Evolutionary conservation across 2,888 invertebrate genomes (phyloP).

Genomic region (Eurytoma californica): DNA sequence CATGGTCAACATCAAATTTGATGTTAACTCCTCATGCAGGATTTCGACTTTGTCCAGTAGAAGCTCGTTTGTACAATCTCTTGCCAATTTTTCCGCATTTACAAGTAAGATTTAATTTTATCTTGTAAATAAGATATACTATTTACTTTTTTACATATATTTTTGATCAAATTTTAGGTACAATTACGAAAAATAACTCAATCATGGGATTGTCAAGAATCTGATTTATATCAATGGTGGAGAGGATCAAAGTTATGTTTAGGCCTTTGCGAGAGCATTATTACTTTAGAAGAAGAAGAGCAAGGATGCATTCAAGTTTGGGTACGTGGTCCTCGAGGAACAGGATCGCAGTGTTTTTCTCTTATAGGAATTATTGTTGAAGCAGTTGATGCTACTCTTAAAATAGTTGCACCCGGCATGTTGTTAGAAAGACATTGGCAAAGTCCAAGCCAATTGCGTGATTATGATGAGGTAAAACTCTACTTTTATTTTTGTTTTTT

Average conservation of each 20-base stretch:
- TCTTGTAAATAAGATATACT: neutral
- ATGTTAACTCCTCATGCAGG: conserved; percentile 80
- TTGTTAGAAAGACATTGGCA: conserved; percentile 81
- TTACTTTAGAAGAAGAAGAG: conserved; percentile 79
- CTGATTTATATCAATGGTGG: conserved; percentile 85
- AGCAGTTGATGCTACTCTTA: conserved; percentile 79
- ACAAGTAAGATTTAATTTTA: conserved; percentile 73
- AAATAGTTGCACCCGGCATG: conserved; percentile 82
- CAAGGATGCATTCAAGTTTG: conserved; percentile 80
- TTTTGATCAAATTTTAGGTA: conserved; percentile 72
- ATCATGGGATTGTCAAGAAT: conserved; percentile 77
- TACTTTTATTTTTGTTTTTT: neutral
- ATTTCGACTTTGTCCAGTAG: conserved; percentile 78
- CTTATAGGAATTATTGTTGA: conserved; percentile 82
- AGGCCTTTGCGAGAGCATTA: conserved; percentile 81
- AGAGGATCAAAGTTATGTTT: conserved; percentile 83
- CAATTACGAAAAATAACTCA: conserved; percentile 78
- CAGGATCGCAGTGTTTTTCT: conserved; percentile 80
- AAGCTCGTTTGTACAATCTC: conserved; percentile 79
- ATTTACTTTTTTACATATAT: conserved; percentile 6
- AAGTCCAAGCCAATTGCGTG: conserved; percentile 78
- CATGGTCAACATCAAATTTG: conserved; percentile 76
- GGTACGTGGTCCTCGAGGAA: conserved; percentile 80
- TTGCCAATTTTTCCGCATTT: conserved; percentile 83
- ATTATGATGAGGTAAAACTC: conserved; percentile 69